Evolutionary conservation across 2,888 invertebrate genomes (phyloP).

Genomic region (Mythimna impura): DNA sequence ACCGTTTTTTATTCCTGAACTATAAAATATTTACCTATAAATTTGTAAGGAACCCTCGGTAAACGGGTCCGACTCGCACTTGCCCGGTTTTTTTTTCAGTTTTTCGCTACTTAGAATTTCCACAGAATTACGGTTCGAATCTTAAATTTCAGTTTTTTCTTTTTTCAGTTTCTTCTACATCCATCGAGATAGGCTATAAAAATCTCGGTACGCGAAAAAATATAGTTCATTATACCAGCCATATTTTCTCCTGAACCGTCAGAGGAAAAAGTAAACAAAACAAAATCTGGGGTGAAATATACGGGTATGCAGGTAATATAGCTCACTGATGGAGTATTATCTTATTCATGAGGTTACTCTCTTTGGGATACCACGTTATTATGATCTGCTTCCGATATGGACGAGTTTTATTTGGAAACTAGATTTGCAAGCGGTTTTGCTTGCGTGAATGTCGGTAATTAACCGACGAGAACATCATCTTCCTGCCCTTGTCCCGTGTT

Average conservation of each 20-base stretch:
- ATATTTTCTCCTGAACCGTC: constrained; percentile 23
- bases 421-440: neutral
- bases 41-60: no score
- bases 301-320: constrained; percentile 52
- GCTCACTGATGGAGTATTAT: constrained; percentile 59
- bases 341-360: constrained; percentile 66
- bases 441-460: neutral
- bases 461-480: neutral
- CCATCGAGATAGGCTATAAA: neutral
- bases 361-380: constrained; percentile 48
- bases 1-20: no score
- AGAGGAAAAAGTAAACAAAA: constrained; percentile 40
- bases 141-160: no score
- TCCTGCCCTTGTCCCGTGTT: no score
- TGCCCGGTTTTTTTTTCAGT: no score
- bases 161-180: neutral
- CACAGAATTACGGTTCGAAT: neutral
- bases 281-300: constrained; percentile 40
- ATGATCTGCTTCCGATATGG: constrained; percentile 24
- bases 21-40: no score
- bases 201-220: constrained; percentile 9
- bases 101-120: neutral
- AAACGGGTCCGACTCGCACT: no score
- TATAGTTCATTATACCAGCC: constrained; percentile 27
- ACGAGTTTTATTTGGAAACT: neutral